Base-by-base conservation (phyloP, 2,113 vertebrate genomes). In the Hyla sarda region DNA sequence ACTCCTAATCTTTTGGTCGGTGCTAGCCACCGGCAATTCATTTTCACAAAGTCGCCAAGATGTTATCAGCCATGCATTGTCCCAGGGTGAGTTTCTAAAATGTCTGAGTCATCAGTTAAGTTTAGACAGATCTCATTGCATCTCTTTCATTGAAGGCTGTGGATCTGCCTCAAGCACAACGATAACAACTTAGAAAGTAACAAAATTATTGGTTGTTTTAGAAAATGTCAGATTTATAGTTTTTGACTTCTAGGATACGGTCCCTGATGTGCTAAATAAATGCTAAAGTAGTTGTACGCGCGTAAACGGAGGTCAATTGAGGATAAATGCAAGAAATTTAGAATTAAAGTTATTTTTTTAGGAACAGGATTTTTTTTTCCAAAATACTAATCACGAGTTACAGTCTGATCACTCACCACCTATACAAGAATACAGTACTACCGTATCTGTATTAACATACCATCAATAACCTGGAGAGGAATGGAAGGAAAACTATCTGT, bases 41-140 rank as follows among this genome's bases (percentile, higher is more conserved):
- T 81, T 81, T 81, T 81, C 78, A 65, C 37, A 47, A 58, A 45
- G 56, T 81, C 56, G 78, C 52, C 56, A 81, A 62, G 78, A 81
- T 81, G 56, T 81, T 81, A 81, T 81, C 78, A 25, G 58, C 56
- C 37, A 1, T 10, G 23, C 56, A 56, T 19, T 19, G 75, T 65
- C 78, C 56, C 78, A 81, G 56, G 78, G 78, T 81, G 56, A 81
- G 78, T 28, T 81, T 81, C 78, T 62, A 65, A 81, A 81, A 81
- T 11, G 56, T 62, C 58, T 62, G 78, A 81, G 78, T 81, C 78
- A 81, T 81, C 78, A 81, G 78, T 81, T 81, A 81, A 81, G 56
- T 62, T 81, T 47, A 56, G 52, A 81, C 78, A 81, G 54, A 81
- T 81, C 78, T 81, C 25, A 81, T 81, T 81, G 78, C 56, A 34